Evolutionary conservation across 37 sponge, comb jelly and placozoan genomes (phyloP), one percentile per base, ranked within the genome.

Genomic region (Eunapius fragilis): DNA sequence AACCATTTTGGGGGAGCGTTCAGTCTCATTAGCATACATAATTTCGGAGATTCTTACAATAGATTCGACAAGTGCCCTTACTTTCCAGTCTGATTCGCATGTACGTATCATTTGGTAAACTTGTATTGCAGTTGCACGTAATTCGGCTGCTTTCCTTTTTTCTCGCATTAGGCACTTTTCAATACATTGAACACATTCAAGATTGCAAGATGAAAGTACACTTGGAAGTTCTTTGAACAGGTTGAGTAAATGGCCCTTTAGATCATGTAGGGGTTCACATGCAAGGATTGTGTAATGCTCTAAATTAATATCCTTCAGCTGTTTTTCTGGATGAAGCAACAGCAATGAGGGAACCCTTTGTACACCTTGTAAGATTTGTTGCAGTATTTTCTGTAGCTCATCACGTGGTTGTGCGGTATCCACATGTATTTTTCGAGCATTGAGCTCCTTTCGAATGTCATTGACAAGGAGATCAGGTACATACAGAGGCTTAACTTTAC

Each of bases 261-360:
- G 41, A 41, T 41, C 41, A 41, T 41, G 41, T 41, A 41, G 41
- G 41, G 41, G 41, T 41, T 41, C 41, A 6, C 41, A 41, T 41
- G 41, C 41, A 41, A 41, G 41, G 41, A 41, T 41, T 41, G 78
- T 45, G 49, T 78, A 78, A 22, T 78, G 24, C 11, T 25, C n/a
- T 41, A 78, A 49, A 28, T 41, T 37, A 25, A 78, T 45, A 2
- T 78, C 49, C n/a, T 45, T 25, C 25, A 78, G 10, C 17, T 24
- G 49, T 41, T 78, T 45, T 78, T 78, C 30, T 4, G 78, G 78
- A 25, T 41, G 45, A 24, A 41, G 45, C 11, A 78, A 30, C 49
- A 78, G 49, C 49, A 78, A 10, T 45, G 78, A 41, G 25, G 78
- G 78, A 3, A 78, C 78, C 30, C 78, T 37, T 3, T 78, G 45